phyloP scores from a whole-genome alignment of 2,888 invertebrate genomes.

The Laspeyria flexula region DNA sequence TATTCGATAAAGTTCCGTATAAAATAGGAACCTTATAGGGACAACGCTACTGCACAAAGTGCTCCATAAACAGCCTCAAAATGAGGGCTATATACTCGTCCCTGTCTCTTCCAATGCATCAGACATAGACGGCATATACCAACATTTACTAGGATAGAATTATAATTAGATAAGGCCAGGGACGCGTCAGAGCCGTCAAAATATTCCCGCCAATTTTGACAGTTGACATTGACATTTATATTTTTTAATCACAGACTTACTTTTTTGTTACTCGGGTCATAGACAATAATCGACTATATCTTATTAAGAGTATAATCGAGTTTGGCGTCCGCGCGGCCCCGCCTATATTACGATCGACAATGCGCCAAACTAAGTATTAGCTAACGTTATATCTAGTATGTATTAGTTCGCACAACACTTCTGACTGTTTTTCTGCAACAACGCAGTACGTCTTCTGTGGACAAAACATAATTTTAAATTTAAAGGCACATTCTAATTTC shows the following conservation, averaged over 20 bases:
- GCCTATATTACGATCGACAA: constrained; percentile 60
- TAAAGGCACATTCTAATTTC: too few relatives aligned
- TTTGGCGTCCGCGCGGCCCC: constrained; percentile 21
- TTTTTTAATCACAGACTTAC: constrained; percentile 12
- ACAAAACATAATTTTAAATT: constrained; percentile 28
- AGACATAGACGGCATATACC: constrained; percentile 16
- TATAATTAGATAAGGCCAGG: constrained; percentile 34
- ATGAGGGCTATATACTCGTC: constrained; percentile 19
- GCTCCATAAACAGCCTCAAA: constrained; percentile 15
- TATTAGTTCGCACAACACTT: constrained; percentile 67
- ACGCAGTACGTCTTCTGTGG: constrained; percentile 63
- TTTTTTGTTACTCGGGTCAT: constrained; percentile 9
- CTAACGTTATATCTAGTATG: constrained; percentile 56
- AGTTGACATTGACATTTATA: not conserved
- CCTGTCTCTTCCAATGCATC: constrained; percentile 9
- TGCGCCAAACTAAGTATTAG: constrained; percentile 66
- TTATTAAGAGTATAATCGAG: not conserved
- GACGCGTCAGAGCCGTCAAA: constrained; percentile 17
- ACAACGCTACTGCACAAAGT: constrained; percentile 23
- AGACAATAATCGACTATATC: constrained; percentile 34
- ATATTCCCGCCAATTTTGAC: constrained; percentile 1
- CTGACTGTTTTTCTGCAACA: constrained; percentile 57
- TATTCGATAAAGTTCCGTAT: constrained; percentile 30
- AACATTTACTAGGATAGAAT: constrained; percentile 23
- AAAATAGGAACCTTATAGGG: constrained; percentile 39